phyloP scores from a whole-genome alignment of 2,113 vertebrate species.

The Callorhinus ursinus region DNA sequence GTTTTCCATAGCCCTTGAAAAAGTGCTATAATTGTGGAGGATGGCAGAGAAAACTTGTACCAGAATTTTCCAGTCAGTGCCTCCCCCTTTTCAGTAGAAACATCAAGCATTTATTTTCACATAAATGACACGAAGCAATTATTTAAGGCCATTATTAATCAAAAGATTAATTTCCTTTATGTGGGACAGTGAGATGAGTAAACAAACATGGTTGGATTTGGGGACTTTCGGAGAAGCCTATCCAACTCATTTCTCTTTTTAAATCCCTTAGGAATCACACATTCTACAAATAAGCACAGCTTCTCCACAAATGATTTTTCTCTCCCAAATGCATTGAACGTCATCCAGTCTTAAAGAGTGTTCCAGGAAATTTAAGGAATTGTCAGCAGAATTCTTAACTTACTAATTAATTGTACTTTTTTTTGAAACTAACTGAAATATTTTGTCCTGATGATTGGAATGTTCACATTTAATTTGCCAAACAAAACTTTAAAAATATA shows the following conservation, averaged over 20 bases:
- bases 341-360: background rate
- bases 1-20: background rate
- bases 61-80: background rate
- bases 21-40: background rate
- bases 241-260: background rate
- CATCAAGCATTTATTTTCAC: background rate
- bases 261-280: background rate
- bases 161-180: constrained; percentile 20
- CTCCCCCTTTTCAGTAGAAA: background rate
- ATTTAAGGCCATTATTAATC: background rate
- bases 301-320: constrained; percentile 8
- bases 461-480: constrained; percentile 74
- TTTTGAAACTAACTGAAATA: constrained; percentile 34
- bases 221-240: background rate
- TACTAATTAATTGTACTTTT: constrained; percentile 59
- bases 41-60: background rate
- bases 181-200: background rate
- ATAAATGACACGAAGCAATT: background rate
- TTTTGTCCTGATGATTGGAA: constrained; percentile 70
- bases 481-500: constrained; percentile 72
- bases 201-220: background rate
- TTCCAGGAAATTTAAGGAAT: constrained; percentile 47
- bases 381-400: constrained; percentile 61
- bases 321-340: background rate
- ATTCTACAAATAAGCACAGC: background rate